Base-by-base conservation (phyloP, 2,113 vertebrate species). In the Notiomystis cincta region DNA sequence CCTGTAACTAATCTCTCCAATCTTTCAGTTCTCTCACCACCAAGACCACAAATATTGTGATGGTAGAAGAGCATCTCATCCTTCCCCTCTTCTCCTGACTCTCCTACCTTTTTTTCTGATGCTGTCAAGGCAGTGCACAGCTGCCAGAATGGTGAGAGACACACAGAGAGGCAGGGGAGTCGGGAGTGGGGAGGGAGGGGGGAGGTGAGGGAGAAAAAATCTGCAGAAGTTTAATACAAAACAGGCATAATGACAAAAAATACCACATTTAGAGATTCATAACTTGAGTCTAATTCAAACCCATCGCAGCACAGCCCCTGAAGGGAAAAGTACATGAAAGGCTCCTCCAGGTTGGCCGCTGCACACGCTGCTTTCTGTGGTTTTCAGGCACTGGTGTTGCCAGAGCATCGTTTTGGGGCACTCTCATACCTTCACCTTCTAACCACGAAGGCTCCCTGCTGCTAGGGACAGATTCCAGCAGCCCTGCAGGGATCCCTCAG, bases 271-370 rank as follows among this genome's bases (percentile, higher is more conserved):
- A 83, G 70, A 86, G 67, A 90, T 96, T 88, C 47, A 7, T 86
- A 90, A 88, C 85, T 90, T 88, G n/a, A 73, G 31, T n/a, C 50
- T 81, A 80, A 91, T 80, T 95, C 78, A 93, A 94, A 93, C 61
- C 70, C 38, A 72, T 61, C 0, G 0, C 58, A 85, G 50, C 87
- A 31, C 6, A 82, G 65, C 45, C 73, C 82, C 80, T 19, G 23
- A 37, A 91, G 89, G 81, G 61, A 87, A 71, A 51, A 7, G 25
- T 8, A 30, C 20, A 6, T 48, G 33, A 48, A 84, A 79, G 61
- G 3, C 42, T 82, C 9, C 3, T 69, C 81, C 57, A 65, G 77
- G 57, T 27, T 78, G 77, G 33, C 87, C 84, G 91, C 53, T 72
- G 40, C 31, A 50, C 3, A 1, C 48, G 7, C 1, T 51, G 25